Evolutionary conservation across 1,140 invertebrate genomes (phyloP), one percentile per base, ranked within the genome.

Genomic region (Phymorhynchus buccinoides): DNA sequence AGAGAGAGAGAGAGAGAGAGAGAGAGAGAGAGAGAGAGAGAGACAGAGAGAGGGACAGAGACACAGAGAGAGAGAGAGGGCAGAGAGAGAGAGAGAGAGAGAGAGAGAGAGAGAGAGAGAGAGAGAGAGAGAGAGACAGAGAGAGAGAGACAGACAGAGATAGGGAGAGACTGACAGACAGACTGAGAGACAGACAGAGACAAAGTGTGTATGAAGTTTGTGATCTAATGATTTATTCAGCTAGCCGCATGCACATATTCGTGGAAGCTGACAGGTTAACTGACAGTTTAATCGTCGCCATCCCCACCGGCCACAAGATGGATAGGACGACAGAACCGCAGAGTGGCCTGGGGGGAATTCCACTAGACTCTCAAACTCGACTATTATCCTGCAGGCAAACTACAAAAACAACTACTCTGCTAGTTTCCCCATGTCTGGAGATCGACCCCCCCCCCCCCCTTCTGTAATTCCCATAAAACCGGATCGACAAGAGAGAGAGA

Each of bases 41-140:
- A 41, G 14, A 41, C 22, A 22, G 73, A 12, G 44, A 35, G 39
- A 9, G 4, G 35, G 71, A 75, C 7, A 75, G 32, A 75, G 4
- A 3, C 30, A 14, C 3, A 32, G 16, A 14, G 30, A 27, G 30
- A 75, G 56, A 62, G 56, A 62, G 56, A 62, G 56, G n/a, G 56
- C n/a, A 62, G 1, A 62, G 56, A 62, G 0, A 52, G 48, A 52
- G 1, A 62, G 56, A 62, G 1, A 62, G 22, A 22, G 22, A 52
- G 48, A 37, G 71, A 41, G 71, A 75, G 32, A 75, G 71, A 75
- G 71, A 75, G 71, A 39, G 71, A 71, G 12, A n/a, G 71, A 75
- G 30, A 75, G 71, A 75, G 9, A 75, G 71, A 75, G 9, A 75
- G 12, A 75, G 32, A 48, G 75, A 78, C 32, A 78, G 16, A 78